A percentile compares a stretch with the other conserved stretches of the same genome.
phyloP scores from a whole-genome alignment of 1,140 invertebrate genomes.

The Drosophila teissieri region DNA sequence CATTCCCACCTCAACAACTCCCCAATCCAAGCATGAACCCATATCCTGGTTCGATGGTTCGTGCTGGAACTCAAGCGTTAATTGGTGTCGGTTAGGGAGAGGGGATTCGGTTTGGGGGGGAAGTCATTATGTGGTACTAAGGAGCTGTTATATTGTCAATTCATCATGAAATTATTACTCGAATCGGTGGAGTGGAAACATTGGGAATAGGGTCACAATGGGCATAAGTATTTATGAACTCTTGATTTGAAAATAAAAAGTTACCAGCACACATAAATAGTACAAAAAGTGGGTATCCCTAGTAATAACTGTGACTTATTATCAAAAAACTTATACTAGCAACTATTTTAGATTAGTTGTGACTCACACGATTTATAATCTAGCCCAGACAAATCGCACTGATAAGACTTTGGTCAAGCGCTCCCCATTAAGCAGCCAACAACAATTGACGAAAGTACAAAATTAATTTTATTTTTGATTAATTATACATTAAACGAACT shows the following conservation, averaged over 20 bases:
- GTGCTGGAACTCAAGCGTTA: conserved; percentile 37
- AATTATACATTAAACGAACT: conserved; percentile 43
- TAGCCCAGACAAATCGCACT: conserved; percentile 12
- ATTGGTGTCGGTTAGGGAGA: conserved; percentile 13
- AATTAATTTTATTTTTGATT: conserved; percentile 61
- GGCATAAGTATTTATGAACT: background rate
- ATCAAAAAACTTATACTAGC: too few relatives aligned
- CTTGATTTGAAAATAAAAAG: background rate
- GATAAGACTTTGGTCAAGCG: conserved; percentile 3
- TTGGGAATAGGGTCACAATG: background rate
- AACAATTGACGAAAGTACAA: conserved; percentile 67
- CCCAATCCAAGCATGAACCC: conserved; percentile 12
- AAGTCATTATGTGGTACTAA: conserved; percentile 43
- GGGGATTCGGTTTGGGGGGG: conserved; percentile 1
- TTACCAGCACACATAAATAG: too few relatives aligned
- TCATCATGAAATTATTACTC: conserved; percentile 35
- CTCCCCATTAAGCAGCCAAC: background rate
- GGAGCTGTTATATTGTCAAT: conserved; percentile 36
- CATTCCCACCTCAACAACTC: background rate
- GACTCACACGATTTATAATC: conserved; percentile 27
- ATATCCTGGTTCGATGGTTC: conserved; percentile 42
- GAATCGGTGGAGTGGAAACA: background rate
- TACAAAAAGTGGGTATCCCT: background rate
- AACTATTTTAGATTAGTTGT: conserved; percentile 9
- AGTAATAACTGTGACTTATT: too few relatives aligned